A percentile compares a stretch with the other conserved stretches of the same genome.
phyloP scores from a whole-genome alignment of 2,888 invertebrate genomes.

The Cosmia pyralina region DNA sequence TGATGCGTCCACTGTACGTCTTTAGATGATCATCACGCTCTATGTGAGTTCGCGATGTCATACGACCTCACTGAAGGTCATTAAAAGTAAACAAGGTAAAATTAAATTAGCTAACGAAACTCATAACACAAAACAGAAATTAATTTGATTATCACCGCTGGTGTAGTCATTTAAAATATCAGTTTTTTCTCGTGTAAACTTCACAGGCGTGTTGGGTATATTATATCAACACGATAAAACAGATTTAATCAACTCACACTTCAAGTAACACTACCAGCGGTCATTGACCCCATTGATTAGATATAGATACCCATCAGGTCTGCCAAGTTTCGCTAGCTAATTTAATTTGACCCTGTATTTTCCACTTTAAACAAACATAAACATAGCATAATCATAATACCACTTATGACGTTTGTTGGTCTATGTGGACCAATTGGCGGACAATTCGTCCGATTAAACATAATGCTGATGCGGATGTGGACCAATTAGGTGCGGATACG shows the following conservation, averaged over 20 bases:
- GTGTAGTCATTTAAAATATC: too few relatives aligned
- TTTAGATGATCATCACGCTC: background rate
- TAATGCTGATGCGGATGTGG: slow-evolving; percentile 78
- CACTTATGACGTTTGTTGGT: slow-evolving; percentile 21
- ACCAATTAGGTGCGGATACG: slow-evolving; percentile 80
- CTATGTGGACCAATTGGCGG: slow-evolving; percentile 72
- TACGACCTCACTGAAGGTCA: background rate
- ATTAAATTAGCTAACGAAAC: too few relatives aligned
- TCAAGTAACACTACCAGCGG: too few relatives aligned
- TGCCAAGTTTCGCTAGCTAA: too few relatives aligned
- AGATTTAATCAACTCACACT: too few relatives aligned
- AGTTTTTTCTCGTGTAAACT: too few relatives aligned
- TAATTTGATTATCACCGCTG: too few relatives aligned
- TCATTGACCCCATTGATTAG: too few relatives aligned
- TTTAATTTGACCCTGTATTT: background rate
- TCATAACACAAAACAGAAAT: too few relatives aligned
- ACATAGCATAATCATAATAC: slow-evolving; percentile 22
- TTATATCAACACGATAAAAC: too few relatives aligned
- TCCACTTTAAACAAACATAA: slow-evolving; percentile 21
- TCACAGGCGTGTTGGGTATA: too few relatives aligned
- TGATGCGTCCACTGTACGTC: background rate
- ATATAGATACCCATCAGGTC: too few relatives aligned
- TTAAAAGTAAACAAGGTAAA: background rate
- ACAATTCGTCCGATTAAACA: slow-evolving; percentile 78
- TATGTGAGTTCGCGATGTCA: background rate